phyloP scores from a whole-genome alignment of 2,888 invertebrate genomes.

The Xestoiulus laeticollis region DNA sequence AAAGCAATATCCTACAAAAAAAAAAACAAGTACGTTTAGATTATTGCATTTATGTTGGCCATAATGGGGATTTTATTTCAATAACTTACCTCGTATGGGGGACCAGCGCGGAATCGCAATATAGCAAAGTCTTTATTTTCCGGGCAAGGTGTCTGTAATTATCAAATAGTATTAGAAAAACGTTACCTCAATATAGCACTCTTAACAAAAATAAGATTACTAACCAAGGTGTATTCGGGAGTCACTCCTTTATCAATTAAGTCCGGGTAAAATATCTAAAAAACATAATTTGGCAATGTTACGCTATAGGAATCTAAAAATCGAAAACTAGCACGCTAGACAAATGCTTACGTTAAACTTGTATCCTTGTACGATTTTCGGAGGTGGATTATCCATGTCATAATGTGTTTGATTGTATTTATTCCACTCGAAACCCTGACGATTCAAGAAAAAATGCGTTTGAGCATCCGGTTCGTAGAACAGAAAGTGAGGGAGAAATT shows the following conservation, averaged over 20 bases:
- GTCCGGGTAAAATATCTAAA: slow-evolving; percentile 95
- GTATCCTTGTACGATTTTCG: slow-evolving; percentile 99
- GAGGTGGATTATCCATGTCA: slow-evolving; percentile 99
- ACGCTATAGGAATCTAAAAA: background rate
- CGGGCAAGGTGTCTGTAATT: slow-evolving; percentile 79
- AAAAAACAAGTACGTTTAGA: slow-evolving; percentile 30
- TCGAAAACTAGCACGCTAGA: background rate
- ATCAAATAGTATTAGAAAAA: slow-evolving; percentile 41
- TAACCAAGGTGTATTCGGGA: slow-evolving; percentile 90
- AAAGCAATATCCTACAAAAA: slow-evolving; percentile 84
- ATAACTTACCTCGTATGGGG: slow-evolving; percentile 84
- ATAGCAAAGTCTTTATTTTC: slow-evolving; percentile 96
- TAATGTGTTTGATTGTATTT: slow-evolving; percentile 99
- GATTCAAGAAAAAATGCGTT: slow-evolving; percentile 53
- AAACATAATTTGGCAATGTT: background rate
- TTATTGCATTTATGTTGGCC: background rate
- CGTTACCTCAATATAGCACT: slow-evolving; percentile 28
- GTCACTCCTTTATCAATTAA: slow-evolving; percentile 91
- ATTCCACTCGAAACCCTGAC: slow-evolving; percentile 99
- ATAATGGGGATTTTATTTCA: background rate
- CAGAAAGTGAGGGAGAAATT: background rate
- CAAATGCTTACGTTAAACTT: slow-evolving; percentile 82
- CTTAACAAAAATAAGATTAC: slow-evolving; percentile 58
- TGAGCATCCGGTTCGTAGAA: background rate
- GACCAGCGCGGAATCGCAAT: slow-evolving; percentile 95